phyloP scores from a whole-genome alignment of 2,888 invertebrate species.

The Autographa pulchrina region DNA sequence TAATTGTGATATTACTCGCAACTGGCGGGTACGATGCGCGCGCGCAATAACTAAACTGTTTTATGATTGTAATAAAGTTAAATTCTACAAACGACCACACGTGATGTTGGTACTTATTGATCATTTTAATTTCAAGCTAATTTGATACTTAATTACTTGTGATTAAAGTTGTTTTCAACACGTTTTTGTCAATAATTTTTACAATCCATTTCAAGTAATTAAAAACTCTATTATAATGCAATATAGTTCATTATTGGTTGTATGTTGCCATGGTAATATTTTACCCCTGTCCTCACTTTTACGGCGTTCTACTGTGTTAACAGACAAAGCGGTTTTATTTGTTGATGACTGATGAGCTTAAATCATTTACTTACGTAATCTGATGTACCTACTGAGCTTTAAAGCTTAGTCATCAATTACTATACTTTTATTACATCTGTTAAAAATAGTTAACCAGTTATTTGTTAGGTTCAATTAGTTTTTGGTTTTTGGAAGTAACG shows the following conservation, averaged over 20 bases:
- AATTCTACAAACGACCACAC: constrained; percentile 55
- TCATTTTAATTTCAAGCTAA: constrained; percentile 1
- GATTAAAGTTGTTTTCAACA: constrained; percentile 6
- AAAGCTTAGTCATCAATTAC: neutral
- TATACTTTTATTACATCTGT: neutral
- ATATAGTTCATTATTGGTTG: constrained; percentile 13
- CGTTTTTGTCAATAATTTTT: neutral
- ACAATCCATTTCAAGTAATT: neutral
- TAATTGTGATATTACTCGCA: constrained; percentile 30
- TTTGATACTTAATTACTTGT: neutral
- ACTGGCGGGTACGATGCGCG: constrained; percentile 25
- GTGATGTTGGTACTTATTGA: constrained; percentile 21
- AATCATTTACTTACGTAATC: constrained; percentile 47
- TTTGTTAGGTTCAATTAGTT: neutral
- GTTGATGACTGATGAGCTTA: constrained; percentile 44
- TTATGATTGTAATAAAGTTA: constrained; percentile 59
- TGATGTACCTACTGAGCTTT: constrained; percentile 9
- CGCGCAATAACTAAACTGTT: constrained; percentile 36
- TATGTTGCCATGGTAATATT: constrained; percentile 26
- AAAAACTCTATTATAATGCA: accelerated
- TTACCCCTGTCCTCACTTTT: constrained; percentile 31
- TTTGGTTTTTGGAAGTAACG: no score
- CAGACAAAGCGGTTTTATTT: constrained; percentile 48
- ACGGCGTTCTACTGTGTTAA: constrained; percentile 23
- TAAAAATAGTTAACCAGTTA: no score